phyloP scores from a whole-genome alignment of 2,113 vertebrate genomes.

The Pachycephala philippinensis region DNA sequence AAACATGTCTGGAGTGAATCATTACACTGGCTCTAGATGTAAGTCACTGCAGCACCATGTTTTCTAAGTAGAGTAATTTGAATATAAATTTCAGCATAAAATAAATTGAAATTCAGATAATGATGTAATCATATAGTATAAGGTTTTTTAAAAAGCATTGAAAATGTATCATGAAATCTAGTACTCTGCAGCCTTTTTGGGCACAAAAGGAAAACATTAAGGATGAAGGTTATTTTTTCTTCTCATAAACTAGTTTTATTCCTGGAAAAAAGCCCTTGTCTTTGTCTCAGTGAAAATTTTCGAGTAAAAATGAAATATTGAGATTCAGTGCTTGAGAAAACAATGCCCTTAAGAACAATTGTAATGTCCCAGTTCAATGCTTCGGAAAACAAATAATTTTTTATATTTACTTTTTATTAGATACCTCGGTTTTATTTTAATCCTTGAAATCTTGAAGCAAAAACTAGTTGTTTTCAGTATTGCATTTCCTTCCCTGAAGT shows the following conservation, averaged over 20 bases:
- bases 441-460: not conserved
- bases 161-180: not conserved
- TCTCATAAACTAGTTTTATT: not conserved
- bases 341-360: not conserved
- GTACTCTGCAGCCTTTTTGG: not conserved
- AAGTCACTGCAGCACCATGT: accelerated
- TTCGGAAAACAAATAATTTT: not conserved
- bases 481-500: not conserved
- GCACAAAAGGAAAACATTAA: not conserved
- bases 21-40: not conserved
- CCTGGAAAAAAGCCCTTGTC: not conserved
- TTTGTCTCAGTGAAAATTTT: not conserved
- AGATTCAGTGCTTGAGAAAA: not conserved
- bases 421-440: not conserved
- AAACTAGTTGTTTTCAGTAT: not conserved
- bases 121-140: not conserved
- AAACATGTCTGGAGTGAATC: not conserved
- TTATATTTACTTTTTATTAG: not conserved
- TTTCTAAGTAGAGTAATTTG: not conserved
- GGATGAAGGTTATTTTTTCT: not conserved
- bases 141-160: not conserved
- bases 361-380: not conserved
- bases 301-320: not conserved
- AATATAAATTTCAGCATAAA: not conserved
- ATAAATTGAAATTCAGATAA: not conserved